Conservation (phyloP, 1,140 invertebrate genomes). For the Caligus rogercresseyi region DNA sequence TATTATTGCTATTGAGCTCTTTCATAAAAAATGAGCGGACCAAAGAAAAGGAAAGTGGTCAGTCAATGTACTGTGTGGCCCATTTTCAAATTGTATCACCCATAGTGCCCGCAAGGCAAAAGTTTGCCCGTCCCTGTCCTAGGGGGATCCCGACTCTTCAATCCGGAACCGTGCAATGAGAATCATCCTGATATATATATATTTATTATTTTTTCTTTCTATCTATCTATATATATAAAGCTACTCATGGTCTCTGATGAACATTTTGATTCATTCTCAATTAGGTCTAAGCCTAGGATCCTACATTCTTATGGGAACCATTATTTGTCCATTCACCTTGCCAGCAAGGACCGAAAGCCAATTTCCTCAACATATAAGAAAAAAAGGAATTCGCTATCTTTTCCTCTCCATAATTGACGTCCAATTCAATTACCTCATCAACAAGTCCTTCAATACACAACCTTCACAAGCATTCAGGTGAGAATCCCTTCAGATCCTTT, state of each 20-base stretch:
- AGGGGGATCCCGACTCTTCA: too few relatives aligned
- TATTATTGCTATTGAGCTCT: too few relatives aligned
- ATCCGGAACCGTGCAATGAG: background rate
- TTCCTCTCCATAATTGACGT: constrained; percentile 58
- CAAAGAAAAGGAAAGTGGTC: too few relatives aligned
- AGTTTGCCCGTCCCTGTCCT: too few relatives aligned
- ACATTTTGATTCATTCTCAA: constrained; percentile 13
- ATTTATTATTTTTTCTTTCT: background rate
- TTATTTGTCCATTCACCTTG: constrained; percentile 16
- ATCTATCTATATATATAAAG: background rate
- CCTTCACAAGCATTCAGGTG: constrained; percentile 43
- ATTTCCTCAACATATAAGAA: constrained; percentile 43
- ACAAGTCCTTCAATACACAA: constrained; percentile 49
- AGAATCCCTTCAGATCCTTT: too few relatives aligned
- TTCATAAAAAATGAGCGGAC: too few relatives aligned
- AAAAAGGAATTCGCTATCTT: constrained; percentile 51
- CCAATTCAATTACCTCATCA: constrained; percentile 52
- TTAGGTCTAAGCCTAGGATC: constrained; percentile 14
- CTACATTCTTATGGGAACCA: constrained; percentile 15
- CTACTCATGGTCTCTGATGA: background rate
- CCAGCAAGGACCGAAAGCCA: constrained; percentile 33
- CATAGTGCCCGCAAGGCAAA: too few relatives aligned
- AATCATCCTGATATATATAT: background rate
- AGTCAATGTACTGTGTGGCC: too few relatives aligned
- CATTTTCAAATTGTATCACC: too few relatives aligned